Conservation (phyloP, 2,888 invertebrate species). For the Euplexia lucipara region DNA sequence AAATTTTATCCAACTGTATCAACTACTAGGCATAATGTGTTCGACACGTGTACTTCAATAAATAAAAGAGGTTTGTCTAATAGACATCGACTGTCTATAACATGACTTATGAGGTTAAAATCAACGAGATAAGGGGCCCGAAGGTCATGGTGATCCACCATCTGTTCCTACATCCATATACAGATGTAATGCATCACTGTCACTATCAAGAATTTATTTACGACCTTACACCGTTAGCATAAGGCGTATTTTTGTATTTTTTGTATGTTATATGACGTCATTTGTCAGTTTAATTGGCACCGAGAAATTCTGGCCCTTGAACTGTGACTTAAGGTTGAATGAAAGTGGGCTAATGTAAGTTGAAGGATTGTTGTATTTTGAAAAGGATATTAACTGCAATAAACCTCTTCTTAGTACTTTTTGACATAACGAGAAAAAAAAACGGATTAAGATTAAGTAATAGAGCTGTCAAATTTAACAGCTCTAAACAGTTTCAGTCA, state of each 20-base stretch:
- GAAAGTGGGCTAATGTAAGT: constrained; percentile 55
- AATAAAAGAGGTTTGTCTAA: constrained; percentile 52
- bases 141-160: constrained; percentile 84
- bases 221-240: constrained; percentile 49
- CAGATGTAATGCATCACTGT: constrained; percentile 62
- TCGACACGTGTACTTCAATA: constrained; percentile 51
- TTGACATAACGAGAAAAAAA: neutral
- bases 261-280: constrained; percentile 52
- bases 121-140: constrained; percentile 64
- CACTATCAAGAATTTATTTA: constrained; percentile 50
- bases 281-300: constrained; percentile 54
- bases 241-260: constrained; percentile 51
- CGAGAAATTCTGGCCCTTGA: constrained; percentile 61
- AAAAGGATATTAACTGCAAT: neutral
- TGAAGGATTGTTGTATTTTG: constrained; percentile 46
- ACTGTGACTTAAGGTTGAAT: constrained; percentile 58
- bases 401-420: neutral
- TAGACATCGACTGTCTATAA: constrained; percentile 51
- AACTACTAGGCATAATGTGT: constrained; percentile 16
- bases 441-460: neutral
- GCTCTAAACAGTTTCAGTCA: neutral
- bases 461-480: neutral
- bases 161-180: constrained; percentile 76
- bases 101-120: constrained; percentile 66
- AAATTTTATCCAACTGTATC: constrained; percentile 13